Conservation (phyloP, 64 coral and sea anemone species). For the Montipora sp. region DNA sequence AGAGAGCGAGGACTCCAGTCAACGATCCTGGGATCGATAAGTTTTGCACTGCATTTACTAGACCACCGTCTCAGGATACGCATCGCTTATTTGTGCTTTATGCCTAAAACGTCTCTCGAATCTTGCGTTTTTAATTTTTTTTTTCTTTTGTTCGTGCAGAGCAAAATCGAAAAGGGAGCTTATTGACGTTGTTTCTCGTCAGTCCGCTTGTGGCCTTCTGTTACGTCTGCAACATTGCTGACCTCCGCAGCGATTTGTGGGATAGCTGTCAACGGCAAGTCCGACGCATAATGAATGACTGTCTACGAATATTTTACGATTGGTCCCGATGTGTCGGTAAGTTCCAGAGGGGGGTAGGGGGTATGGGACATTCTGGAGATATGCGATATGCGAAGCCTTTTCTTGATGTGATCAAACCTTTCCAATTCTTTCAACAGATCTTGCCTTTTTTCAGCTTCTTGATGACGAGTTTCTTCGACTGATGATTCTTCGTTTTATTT, state of each 20-base stretch:
- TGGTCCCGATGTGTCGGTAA: constrained; percentile 89
- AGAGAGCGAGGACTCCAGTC: too few species aligned
- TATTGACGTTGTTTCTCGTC: constrained; percentile 94
- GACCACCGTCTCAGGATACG: too few species aligned
- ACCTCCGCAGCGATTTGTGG: constrained; percentile 96
- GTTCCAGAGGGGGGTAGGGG: not conserved
- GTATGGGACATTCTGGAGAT: too few species aligned
- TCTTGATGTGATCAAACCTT: not conserved
- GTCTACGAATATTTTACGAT: constrained; percentile 72
- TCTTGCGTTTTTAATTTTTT: too few species aligned
- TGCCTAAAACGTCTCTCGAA: too few species aligned
- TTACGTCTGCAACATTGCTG: constrained; percentile 87
- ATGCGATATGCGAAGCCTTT: not conserved
- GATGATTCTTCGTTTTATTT: constrained; percentile 90
- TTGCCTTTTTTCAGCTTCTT: constrained; percentile 80
- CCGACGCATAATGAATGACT: constrained; percentile 75
- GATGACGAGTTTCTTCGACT: constrained; percentile 94
- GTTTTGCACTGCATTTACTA: too few species aligned
- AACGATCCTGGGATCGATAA: too few species aligned
- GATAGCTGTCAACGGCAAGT: constrained; percentile 92
- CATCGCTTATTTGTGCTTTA: too few species aligned
- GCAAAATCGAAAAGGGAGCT: constrained; percentile 83
- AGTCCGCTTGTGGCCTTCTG: constrained; percentile 91
- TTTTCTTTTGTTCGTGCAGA: constrained; percentile 64
- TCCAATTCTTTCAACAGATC: constrained; percentile 62